These are phyloP conservation scores for Drosophila rhopaloa DNA, from an alignment of 1,140 invertebrate genomes.

Conservation along the genomic window DNA sequence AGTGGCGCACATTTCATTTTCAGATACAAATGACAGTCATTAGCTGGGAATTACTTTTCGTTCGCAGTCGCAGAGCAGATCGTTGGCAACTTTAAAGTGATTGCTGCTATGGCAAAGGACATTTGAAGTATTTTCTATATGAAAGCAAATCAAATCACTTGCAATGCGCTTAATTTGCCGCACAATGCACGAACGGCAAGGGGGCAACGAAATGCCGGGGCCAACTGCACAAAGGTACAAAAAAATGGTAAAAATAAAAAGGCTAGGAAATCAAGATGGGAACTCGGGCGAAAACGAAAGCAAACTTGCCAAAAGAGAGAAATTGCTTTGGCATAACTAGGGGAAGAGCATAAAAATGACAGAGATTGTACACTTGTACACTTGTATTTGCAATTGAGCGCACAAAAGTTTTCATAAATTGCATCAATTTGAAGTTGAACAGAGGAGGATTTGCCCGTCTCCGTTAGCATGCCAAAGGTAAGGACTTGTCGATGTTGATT, in stretches of 20 bases:
- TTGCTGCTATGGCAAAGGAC: conserved; percentile 59
- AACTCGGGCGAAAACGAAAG: conserved; percentile 46
- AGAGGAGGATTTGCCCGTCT: conserved; percentile 4
- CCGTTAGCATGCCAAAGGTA: conserved; percentile 64
- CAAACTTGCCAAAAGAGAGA: conserved; percentile 50
- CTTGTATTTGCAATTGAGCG: conserved; percentile 79
- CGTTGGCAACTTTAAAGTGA: conserved; percentile 61
- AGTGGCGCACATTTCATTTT: conserved; percentile 66
- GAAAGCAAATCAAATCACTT: conserved; percentile 69
- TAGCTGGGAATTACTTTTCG: conserved; percentile 72
- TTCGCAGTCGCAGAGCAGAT: conserved; percentile 32
- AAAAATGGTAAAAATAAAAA: conserved; percentile 13
- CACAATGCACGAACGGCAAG: conserved; percentile 63
- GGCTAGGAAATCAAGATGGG: conserved; percentile 46
- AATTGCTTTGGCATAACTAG: conserved; percentile 74
- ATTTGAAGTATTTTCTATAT: conserved; percentile 65
- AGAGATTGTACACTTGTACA: conserved; percentile 60
- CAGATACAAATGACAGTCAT: conserved; percentile 74
- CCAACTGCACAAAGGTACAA: conserved; percentile 12
- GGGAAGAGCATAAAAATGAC: conserved; percentile 77
- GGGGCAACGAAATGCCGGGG: background rate
- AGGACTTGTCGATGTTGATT: conserved; percentile 56
- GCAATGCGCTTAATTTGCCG: conserved; percentile 78
- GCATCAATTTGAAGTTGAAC: conserved; percentile 73
- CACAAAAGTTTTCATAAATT: conserved; percentile 82